Base-by-base conservation (phyloP, 2,888 invertebrate genomes). In the Blastobasis lacticolella region DNA sequence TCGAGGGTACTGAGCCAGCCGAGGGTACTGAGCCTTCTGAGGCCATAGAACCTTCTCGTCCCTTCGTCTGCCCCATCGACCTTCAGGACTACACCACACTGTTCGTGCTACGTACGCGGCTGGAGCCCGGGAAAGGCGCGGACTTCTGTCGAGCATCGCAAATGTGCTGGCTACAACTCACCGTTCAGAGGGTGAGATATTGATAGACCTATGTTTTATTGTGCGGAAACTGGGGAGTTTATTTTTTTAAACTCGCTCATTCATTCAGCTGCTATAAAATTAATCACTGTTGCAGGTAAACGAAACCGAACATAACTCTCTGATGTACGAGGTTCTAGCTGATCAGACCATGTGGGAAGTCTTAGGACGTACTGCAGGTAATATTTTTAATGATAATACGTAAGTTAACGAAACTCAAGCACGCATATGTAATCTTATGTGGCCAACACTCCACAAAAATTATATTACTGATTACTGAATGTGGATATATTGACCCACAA, bases 281-380 rank as follows among this genome's bases (percentile, higher is more conserved):
- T 23, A 23, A 9, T 41, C 9, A 38, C 36, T 37, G 8, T 73
- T 73, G 3, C 66, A 89, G 89, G 87, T 89, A 3, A 88, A 88
- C 47, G 88, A 89, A 72, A 88, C 89, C 0, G 88, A 88, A 57
- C 76, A 77, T 57, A 90, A 89, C 10, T 92, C 92, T 5, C 90
- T 97, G 0, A 97, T 97, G 96, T 98, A 97, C 74, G 97, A 97
- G 81, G 96, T 98, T 7, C 81, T 97, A 49, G 95, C 95, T 9
- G 97, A 97, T 79, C 96, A 96, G 73, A 94, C 94, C 41, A 92
- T 95, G 89, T 98, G 98, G 98, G 97, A 96, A 0, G 94, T 97
- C 37, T 93, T 96, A 67, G 97, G 97, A 3, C 90, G 96, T 51
- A 95, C 96, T 38, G 95, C 97, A 63, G 97, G 97, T 90, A 72